Evolutionary conservation across 2,888 invertebrate genomes (phyloP).

Genomic region (Calliopum simillimum): DNA sequence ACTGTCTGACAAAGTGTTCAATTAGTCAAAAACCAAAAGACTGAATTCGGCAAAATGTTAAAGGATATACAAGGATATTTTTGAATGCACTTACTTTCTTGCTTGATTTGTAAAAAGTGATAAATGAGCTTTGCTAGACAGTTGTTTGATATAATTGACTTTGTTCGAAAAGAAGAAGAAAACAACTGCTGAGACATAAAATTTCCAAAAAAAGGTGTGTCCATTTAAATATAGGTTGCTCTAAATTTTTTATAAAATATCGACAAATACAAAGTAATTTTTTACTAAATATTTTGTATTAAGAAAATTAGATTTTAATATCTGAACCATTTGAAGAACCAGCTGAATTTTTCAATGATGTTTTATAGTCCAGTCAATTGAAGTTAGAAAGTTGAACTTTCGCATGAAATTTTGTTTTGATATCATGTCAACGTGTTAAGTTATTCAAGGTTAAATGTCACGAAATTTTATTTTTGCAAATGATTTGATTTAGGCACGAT

Average conservation of each 20-base stretch:
- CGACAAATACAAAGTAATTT: conserved; percentile 29
- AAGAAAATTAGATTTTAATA: too few species aligned
- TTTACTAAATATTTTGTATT: too few species aligned
- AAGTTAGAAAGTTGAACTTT: too few species aligned
- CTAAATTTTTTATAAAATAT: background rate
- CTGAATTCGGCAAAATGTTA: conserved; percentile 38
- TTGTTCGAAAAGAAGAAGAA: background rate
- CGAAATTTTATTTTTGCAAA: too few species aligned
- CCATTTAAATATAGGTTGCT: conserved; percentile 27
- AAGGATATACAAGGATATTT: conserved; percentile 33
- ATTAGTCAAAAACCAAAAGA: conserved; percentile 53
- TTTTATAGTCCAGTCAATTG: too few species aligned
- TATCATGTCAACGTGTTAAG: too few species aligned
- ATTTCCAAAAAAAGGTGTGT: background rate
- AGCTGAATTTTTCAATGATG: too few species aligned
- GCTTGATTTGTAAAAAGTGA: conserved; percentile 32
- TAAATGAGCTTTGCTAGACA: conserved; percentile 35
- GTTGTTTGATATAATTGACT: conserved; percentile 15
- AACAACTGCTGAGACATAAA: background rate
- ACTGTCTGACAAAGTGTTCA: conserved; percentile 47
- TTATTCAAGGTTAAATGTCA: too few species aligned
- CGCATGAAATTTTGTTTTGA: too few species aligned
- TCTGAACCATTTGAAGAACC: too few species aligned
- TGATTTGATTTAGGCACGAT: too few species aligned
- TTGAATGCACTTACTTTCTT: background rate